Conservation (phyloP, 2,888 invertebrate genomes). For the Rhimphoctona megacephalus region DNA sequence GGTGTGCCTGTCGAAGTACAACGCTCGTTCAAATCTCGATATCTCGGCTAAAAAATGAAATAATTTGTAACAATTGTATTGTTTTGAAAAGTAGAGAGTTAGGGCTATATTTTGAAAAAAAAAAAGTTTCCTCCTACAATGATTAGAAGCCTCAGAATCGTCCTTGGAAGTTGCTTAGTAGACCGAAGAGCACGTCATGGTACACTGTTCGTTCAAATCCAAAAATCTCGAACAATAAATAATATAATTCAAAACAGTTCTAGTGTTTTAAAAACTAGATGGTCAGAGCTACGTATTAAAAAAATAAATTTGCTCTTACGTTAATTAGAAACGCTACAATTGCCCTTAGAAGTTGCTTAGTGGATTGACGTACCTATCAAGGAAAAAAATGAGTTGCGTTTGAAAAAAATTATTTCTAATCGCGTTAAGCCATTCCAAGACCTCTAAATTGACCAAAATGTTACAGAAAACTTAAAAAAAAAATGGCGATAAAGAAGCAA, state of each 20-base stretch:
- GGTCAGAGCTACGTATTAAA: too few species aligned
- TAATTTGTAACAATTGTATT: neutral
- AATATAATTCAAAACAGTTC: neutral
- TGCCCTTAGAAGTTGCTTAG: neutral
- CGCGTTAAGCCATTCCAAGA: neutral
- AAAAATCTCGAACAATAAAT: neutral
- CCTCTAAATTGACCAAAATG: neutral
- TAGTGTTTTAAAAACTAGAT: neutral
- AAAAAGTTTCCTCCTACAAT: too few species aligned
- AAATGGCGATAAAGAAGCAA: constrained; percentile 63
- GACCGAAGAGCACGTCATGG: neutral
- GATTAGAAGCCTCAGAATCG: neutral
- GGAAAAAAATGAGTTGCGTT: too few species aligned
- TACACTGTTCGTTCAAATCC: neutral
- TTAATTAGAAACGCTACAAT: neutral
- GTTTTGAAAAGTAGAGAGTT: neutral
- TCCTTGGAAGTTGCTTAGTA: neutral
- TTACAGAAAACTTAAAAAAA: constrained; percentile 4
- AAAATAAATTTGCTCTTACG: too few species aligned
- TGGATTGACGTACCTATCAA: too few species aligned
- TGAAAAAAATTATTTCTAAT: neutral
- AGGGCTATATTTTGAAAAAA: too few species aligned
- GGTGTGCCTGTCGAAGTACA: too few species aligned
- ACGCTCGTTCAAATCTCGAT: neutral
- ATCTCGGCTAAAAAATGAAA: neutral